Percentiles rank a stretch among this genome's conserved stretches.
These are phyloP conservation scores for Platycheirus rosarum DNA, from an alignment of 2,888 invertebrate species.

Conservation along the genomic window DNA sequence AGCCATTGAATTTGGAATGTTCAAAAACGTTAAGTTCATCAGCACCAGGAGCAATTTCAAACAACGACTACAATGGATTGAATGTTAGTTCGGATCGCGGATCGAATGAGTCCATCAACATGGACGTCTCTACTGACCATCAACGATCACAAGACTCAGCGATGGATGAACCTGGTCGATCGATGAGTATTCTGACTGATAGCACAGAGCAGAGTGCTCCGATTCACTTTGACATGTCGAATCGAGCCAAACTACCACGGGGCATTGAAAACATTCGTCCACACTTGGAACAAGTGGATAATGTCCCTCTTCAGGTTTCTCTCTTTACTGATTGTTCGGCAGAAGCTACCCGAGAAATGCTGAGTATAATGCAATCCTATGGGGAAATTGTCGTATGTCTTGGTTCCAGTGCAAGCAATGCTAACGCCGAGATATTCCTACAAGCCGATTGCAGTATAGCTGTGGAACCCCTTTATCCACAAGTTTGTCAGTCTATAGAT, in stretches of 20 bases:
- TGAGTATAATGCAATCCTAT: conserved; percentile 96
- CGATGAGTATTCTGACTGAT: conserved; percentile 92
- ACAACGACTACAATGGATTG: conserved; percentile 79
- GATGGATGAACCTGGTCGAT: conserved; percentile 88
- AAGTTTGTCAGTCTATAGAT: conserved; percentile 84
- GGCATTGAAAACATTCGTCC: conserved; percentile 98
- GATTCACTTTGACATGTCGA: conserved; percentile 95
- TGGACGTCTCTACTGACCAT: conserved; percentile 76
- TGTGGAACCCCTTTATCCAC: conserved; percentile 96
- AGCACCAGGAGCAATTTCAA: conserved; percentile 91
- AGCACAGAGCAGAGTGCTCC: conserved; percentile 96
- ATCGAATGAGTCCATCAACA: conserved; percentile 75
- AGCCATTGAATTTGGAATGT: conserved; percentile 85
- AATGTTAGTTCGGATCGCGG: conserved; percentile 75
- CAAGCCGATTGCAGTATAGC: conserved; percentile 96
- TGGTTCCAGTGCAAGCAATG: conserved; percentile 93
- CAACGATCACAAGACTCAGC: conserved; percentile 85
- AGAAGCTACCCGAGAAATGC: conserved; percentile 95
- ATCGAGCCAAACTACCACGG: conserved; percentile 95
- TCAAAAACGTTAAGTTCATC: conserved; percentile 91
- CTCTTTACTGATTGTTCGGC: conserved; percentile 98
- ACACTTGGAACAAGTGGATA: conserved; percentile 97
- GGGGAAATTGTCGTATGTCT: conserved; percentile 97
- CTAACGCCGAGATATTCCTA: conserved; percentile 95
- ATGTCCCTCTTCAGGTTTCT: conserved; percentile 97